Evolutionary conservation across 92 coral and sea anemone genomes (phyloP), one percentile per base, ranked within the genome.

Genomic region (Zoanthus gigantus): DNA sequence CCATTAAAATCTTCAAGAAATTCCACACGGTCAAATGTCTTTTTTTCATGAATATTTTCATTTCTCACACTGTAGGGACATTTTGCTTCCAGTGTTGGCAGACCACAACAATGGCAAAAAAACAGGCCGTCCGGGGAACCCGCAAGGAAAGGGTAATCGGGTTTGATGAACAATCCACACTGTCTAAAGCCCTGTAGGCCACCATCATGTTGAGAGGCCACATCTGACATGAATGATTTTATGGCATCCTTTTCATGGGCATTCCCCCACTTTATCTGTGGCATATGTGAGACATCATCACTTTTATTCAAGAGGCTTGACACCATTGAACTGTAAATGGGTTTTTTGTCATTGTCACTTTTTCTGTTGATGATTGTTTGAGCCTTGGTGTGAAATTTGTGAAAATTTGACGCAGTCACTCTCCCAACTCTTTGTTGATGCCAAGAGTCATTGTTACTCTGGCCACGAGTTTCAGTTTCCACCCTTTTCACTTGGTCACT

Each of bases 121-220:
- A 90, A 90, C 67, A 82, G 46, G 61, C 92, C 92, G 71, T 90
- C 90, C 45, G 92, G 92, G 15, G 87, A 90, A 18, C 79, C 95
- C 15, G 95, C 95, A 81, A 90, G 93, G 66, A 52, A 88, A 30
- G 93, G 90, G 85, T 86, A 68, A 76, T 82, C 91, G 61, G 65
- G 74, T 63, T 86, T 92, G 31, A 89, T 76, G 71, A 90, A 84
- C 54, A 89, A 45, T 52, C 91, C 91, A 72, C 83, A 74, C 47
- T 89, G 89, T 83, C 37, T 72, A 53, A 89, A 84, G 32, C 90
- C 92, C 60, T 87, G 82, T 83, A 86, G 23, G 14, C 93, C 93
- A 80, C 83, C 89, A 31, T 81, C 93, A 83, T 86, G 94, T 87
- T 90, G 93, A 7, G 91, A 86, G n/a, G 95, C 91, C 37, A 92